These are phyloP conservation scores for Maniola hyperantus DNA, from an alignment of 2,888 invertebrate genomes.

Conservation along the genomic window DNA sequence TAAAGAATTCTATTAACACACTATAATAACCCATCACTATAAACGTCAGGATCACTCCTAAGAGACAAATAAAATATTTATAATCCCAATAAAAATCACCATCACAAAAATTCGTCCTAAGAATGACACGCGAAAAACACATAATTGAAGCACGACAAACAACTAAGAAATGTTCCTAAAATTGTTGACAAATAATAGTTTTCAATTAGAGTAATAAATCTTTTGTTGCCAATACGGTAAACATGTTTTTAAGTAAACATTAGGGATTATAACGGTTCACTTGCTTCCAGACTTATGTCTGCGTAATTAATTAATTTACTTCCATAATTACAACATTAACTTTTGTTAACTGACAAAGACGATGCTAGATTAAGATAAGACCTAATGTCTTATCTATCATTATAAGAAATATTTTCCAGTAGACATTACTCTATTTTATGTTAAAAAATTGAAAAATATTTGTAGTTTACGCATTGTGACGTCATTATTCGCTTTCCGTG, in stretches of 20 bases:
- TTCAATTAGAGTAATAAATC: slow-evolving; percentile 9
- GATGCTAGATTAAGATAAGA: neutral
- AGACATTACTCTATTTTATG: no score
- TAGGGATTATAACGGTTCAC: slow-evolving; percentile 10
- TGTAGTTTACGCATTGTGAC: no score
- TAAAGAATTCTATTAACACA: slow-evolving; percentile 55
- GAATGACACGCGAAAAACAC: slow-evolving; percentile 24
- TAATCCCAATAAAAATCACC: slow-evolving; percentile 35
- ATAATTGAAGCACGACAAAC: slow-evolving; percentile 17
- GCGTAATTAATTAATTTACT: slow-evolving; percentile 4
- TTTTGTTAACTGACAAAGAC: neutral
- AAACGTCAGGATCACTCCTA: slow-evolving; percentile 46
- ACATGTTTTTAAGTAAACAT: slow-evolving; percentile 16
- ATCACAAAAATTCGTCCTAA: slow-evolving; percentile 19
- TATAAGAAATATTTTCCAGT: no score
- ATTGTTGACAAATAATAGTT: neutral
- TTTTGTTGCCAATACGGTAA: slow-evolving; percentile 23
- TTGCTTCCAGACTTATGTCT: neutral
- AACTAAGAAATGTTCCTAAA: slow-evolving; percentile 6
- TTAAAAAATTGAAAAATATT: no score
- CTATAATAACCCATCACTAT: slow-evolving; percentile 52
- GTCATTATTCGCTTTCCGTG: no score
- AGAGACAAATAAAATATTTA: slow-evolving; percentile 44
- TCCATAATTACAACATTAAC: slow-evolving; percentile 7
- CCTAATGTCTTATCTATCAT: no score